These are phyloP conservation scores for Acheta domesticus DNA, from an alignment of 2,888 invertebrate species.

Conservation along the genomic window DNA sequence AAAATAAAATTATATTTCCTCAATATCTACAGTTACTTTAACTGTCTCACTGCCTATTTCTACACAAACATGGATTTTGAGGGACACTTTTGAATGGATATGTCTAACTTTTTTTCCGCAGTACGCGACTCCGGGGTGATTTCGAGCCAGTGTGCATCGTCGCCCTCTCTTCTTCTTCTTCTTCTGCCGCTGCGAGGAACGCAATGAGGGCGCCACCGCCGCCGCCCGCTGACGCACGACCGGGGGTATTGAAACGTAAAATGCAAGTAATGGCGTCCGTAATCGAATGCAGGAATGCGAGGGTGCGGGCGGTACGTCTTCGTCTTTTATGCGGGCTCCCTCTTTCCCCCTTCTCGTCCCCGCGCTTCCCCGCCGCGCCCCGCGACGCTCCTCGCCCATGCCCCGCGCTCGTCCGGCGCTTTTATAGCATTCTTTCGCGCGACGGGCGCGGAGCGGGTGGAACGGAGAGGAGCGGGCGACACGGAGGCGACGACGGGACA, in stretches of 20 bases:
- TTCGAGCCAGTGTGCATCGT: no score
- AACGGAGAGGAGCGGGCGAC: no score
- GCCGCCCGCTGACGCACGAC: background rate
- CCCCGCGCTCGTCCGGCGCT: background rate
- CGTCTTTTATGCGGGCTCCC: background rate
- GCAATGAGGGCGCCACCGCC: background rate
- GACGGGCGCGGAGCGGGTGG: background rate
- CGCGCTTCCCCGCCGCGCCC: background rate
- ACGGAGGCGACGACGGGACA: no score
- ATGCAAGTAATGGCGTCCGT: background rate
- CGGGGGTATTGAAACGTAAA: constrained; percentile 1
- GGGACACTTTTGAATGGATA: no score
- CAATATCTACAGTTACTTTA: no score
- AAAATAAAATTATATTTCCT: no score
- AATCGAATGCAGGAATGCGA: constrained; percentile 9
- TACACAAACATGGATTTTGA: no score
- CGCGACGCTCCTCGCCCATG: background rate
- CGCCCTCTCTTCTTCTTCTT: no score
- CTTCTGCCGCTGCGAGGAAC: background rate
- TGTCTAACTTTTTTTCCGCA: no score
- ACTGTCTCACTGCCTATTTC: no score
- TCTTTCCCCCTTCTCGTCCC: background rate
- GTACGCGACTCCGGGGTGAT: no score
- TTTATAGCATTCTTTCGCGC: background rate
- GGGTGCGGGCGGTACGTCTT: constrained; percentile 4